These are phyloP conservation scores for Serrognathus titanus DNA, from an alignment of 2,888 invertebrate genomes.

Conservation along the genomic window DNA sequence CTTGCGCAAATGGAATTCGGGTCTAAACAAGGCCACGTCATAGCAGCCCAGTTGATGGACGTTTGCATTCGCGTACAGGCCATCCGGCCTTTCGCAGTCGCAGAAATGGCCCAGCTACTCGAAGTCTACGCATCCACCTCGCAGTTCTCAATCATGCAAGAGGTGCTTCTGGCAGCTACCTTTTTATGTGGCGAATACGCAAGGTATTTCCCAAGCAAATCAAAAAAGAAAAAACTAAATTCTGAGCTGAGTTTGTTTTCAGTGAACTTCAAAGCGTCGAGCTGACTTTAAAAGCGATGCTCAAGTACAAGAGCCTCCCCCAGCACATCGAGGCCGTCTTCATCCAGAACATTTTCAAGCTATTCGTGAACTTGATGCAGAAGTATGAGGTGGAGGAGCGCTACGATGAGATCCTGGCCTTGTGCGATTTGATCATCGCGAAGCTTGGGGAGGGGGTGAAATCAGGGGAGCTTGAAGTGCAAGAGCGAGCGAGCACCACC, in stretches of 20 bases:
- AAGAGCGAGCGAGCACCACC: slow-evolving; percentile 92
- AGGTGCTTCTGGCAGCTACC: slow-evolving; percentile 95
- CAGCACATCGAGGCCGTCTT: slow-evolving; percentile 95
- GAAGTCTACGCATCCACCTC: slow-evolving; percentile 61
- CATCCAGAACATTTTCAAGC: slow-evolving; percentile 92
- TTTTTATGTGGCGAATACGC: slow-evolving; percentile 98
- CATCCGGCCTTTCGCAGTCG: slow-evolving; percentile 90
- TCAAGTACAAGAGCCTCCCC: slow-evolving; percentile 73
- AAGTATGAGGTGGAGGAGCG: slow-evolving; percentile 54
- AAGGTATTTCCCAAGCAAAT: slow-evolving; percentile 24
- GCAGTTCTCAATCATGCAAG: slow-evolving; percentile 72
- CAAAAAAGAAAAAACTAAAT: too few species aligned
- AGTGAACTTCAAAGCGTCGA: slow-evolving; percentile 68
- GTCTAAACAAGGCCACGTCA: slow-evolving; percentile 83
- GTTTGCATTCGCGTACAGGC: slow-evolving; percentile 96
- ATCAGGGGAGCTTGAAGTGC: slow-evolving; percentile 95
- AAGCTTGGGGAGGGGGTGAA: slow-evolving; percentile 84
- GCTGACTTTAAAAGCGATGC: slow-evolving; percentile 71
- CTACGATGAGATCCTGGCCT: slow-evolving; percentile 55
- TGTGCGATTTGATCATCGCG: slow-evolving; percentile 64
- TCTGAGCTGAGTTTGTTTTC: slow-evolving; percentile 21
- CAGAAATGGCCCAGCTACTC: slow-evolving; percentile 87
- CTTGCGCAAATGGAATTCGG: slow-evolving; percentile 95
- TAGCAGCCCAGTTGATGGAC: slow-evolving; percentile 92
- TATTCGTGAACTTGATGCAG: slow-evolving; percentile 69